Base-by-base conservation (phyloP, 2,797 vertebrate species). In the Lepilemur septentrionalis region DNA sequence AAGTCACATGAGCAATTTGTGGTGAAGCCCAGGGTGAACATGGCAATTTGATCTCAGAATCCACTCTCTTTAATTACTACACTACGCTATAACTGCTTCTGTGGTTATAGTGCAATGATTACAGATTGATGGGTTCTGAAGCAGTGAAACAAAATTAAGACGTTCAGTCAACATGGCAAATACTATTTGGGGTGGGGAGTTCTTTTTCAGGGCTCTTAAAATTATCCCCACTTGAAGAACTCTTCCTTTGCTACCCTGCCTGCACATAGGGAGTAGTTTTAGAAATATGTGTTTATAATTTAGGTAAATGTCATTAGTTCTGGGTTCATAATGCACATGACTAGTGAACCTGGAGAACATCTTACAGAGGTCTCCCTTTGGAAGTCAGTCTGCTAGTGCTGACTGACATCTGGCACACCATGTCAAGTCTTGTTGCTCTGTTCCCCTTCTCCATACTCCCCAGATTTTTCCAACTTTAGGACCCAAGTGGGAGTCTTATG, bases 391-490 rank as follows among this genome's bases (percentile, higher is more conserved):
- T 96, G 63, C 61, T 69, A 41, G n/a, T 89, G 83, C 90, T 87
- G 89, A 94, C 76, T 87, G 89, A 94, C 76, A 93, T 87, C 76
- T 94, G 84, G 65, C 41, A 83, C 84, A 89, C 41, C 11, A 12
- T 95, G 95, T 93, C 85, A 97, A 93, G 63, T 90, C 75, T 93
- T 86, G 85, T 73, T 89, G 67, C 61, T 97, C 85, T 97, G 43
- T 96, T 82, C 48, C 80, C 76, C 82, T 95, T 95, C 87, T 57
- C 78, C 61, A 69, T 61, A 85, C 50, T 97, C 82, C 79, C 72
- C 96, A 95, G 96, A 95, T 96, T 96, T 97, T 97, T 97, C 97
- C 97, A 97, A 96, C 95, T 98, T 97, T 98, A 97, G 96, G 97
- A 91, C 85, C 97, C 32, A 89, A 96, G 97, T 97, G 95, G 97